These are phyloP conservation scores for Xyrichtys novacula DNA, from an alignment of 2,797 vertebrate species.

Conservation along the genomic window DNA sequence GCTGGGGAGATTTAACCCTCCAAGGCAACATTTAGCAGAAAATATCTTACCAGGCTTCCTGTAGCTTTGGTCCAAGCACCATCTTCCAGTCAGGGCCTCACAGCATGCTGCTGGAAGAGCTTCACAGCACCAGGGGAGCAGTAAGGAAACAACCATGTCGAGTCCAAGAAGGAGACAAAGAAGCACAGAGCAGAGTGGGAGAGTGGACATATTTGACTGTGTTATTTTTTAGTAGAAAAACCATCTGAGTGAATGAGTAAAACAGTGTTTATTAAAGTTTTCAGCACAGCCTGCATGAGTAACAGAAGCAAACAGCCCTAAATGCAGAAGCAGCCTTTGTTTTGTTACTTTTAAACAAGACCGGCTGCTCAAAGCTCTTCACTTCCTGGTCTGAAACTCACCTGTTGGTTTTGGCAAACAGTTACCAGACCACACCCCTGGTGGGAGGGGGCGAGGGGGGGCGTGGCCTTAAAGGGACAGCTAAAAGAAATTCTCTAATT, in stretches of 20 bases:
- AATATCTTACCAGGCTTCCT: conserved; percentile 63
- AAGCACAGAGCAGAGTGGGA: conserved; percentile 18
- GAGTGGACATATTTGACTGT: conserved; percentile 26
- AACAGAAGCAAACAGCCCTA: neutral
- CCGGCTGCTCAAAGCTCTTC: neutral
- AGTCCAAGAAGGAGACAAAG: conserved; percentile 43
- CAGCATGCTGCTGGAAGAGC: conserved; percentile 57
- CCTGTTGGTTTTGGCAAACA: conserved; percentile 37
- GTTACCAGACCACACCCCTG: conserved; percentile 47
- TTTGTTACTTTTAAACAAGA: neutral
- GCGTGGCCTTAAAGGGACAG: conserved; percentile 54
- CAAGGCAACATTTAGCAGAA: conserved; percentile 61
- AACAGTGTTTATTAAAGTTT: neutral
- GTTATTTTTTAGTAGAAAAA: conserved; percentile 6
- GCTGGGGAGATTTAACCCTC: conserved; percentile 39
- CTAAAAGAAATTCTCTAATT: neutral
- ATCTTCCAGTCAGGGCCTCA: conserved; percentile 59
- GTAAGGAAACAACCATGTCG: conserved; percentile 39
- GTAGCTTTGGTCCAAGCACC: conserved; percentile 58
- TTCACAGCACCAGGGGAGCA: conserved; percentile 41
- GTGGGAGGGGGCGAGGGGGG: conserved; percentile 8
- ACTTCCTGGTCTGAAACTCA: conserved; percentile 31
- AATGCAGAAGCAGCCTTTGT: neutral
- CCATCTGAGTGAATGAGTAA: neutral
- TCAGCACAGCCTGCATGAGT: neutral